Percentiles rank a stretch among this genome's conserved stretches.
phyloP scores from a whole-genome alignment of 2,113 vertebrate species.

The Panthera leo region DNA sequence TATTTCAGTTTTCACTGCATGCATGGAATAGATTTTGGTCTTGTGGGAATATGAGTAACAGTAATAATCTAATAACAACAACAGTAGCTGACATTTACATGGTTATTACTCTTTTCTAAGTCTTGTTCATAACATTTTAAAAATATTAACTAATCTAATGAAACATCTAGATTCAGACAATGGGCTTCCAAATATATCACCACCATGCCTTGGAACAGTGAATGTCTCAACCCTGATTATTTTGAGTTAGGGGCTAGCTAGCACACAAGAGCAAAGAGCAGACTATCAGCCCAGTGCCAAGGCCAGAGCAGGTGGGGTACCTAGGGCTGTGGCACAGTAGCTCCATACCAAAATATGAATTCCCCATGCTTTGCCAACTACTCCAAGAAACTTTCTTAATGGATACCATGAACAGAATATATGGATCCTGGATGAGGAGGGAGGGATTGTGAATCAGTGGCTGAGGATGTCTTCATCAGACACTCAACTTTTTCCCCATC shows the following conservation, averaged over 20 bases:
- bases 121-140: background rate
- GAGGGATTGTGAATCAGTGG: accelerated
- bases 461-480: background rate
- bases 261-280: background rate
- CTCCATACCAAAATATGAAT: background rate
- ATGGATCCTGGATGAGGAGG: no score
- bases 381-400: background rate
- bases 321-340: background rate
- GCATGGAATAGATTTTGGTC: background rate
- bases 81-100: background rate
- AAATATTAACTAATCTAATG: background rate
- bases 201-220: no score
- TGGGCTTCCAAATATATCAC: background rate
- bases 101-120: background rate
- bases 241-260: no score
- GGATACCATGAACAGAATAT: background rate
- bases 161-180: background rate
- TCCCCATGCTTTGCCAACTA: background rate
- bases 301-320: no score
- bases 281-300: background rate
- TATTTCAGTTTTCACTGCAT: background rate
- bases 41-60: background rate
- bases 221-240: background rate
- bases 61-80: background rate
- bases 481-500: accelerated